Evolutionary conservation across 2,113 vertebrate species (phyloP).

Genomic region (Fregata magnificens): DNA sequence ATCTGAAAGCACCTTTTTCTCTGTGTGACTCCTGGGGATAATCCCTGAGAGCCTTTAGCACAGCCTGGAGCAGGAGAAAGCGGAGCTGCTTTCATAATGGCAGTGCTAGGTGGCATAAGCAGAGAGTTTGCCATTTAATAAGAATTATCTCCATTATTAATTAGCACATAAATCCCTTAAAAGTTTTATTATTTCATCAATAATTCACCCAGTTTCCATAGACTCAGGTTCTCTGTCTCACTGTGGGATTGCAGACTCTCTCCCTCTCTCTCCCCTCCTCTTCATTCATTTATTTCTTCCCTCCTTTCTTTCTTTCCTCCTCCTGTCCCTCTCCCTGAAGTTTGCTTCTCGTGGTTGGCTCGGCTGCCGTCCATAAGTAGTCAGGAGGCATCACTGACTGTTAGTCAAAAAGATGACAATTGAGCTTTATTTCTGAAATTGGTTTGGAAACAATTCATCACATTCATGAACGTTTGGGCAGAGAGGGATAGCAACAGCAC

Average conservation of each 20-base stretch:
- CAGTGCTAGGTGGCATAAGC: background rate
- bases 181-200: background rate
- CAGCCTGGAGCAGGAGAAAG: background rate
- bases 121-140: background rate
- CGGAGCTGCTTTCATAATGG: background rate
- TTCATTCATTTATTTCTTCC: background rate
- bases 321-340: background rate
- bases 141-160: background rate
- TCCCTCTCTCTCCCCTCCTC: background rate
- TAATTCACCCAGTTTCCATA: background rate
- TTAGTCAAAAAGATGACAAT: background rate
- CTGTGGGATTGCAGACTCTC: background rate
- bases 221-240: background rate
- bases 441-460: background rate
- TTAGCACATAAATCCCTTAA: background rate
- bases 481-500: background rate
- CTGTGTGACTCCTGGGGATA: background rate
- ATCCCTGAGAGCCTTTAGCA: background rate
- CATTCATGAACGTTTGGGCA: background rate
- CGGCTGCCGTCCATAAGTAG: background rate
- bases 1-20: background rate
- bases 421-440: background rate
- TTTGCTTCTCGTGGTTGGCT: background rate
- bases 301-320: background rate
- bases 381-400: background rate